phyloP scores from a whole-genome alignment of 2,113 vertebrate genomes.

The Syngnathus floridae region DNA sequence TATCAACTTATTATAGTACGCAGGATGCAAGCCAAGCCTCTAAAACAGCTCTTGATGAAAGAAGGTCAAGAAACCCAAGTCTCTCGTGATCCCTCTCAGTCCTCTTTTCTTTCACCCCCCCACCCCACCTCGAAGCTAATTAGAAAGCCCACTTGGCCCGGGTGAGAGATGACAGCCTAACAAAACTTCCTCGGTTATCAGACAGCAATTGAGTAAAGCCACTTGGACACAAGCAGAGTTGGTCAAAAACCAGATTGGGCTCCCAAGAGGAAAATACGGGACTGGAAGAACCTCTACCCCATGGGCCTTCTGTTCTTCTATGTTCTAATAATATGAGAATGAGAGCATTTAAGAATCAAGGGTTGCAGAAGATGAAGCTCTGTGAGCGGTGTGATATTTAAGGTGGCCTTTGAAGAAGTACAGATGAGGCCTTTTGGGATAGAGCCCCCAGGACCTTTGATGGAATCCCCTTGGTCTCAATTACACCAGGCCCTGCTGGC shows the following conservation, averaged over 20 bases:
- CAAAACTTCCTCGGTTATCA: constrained; percentile 38
- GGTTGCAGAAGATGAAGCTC: constrained; percentile 33
- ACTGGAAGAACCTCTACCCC: constrained; percentile 25
- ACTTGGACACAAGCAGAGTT: constrained; percentile 30
- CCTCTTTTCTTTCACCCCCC: constrained; percentile 30
- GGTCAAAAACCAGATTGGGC: not conserved
- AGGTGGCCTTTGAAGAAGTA: constrained; percentile 1
- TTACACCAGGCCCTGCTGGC: constrained; percentile 36
- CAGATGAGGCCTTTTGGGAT: constrained; percentile 2
- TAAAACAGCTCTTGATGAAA: constrained; percentile 53
- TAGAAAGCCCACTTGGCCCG: constrained; percentile 31
- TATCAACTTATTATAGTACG: constrained; percentile 47
- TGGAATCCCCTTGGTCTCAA: constrained; percentile 57
- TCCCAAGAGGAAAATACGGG: constrained; percentile 25
- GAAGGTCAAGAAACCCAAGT: constrained; percentile 34
- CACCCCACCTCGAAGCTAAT: constrained; percentile 45
- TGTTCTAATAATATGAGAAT: constrained; percentile 34
- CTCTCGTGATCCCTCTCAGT: constrained; percentile 8
- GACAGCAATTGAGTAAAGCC: constrained; percentile 42
- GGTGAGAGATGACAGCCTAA: constrained; percentile 37
- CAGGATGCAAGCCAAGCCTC: constrained; percentile 51
- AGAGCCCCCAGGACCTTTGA: constrained; percentile 25
- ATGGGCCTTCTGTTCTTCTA: constrained; percentile 20
- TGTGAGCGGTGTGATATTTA: constrained; percentile 41
- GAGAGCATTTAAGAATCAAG: constrained; percentile 28